phyloP scores from a whole-genome alignment of 2,797 vertebrate species.

The Phataginus tetradactyla region DNA sequence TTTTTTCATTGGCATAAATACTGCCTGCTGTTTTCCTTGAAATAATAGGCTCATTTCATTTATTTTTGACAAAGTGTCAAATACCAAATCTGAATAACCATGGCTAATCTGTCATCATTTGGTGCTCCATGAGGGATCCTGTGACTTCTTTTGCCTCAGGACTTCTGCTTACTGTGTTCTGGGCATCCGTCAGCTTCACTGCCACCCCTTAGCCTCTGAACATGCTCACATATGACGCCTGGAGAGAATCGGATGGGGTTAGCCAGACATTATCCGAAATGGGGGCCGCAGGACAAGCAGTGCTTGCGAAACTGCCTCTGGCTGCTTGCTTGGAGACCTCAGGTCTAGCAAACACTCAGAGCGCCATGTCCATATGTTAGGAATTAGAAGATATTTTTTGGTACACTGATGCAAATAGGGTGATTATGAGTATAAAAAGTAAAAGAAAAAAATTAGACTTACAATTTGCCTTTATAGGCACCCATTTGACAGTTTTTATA shows the following conservation, averaged over 20 bases:
- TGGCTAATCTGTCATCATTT: background rate
- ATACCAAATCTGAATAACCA: background rate
- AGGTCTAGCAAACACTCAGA: background rate
- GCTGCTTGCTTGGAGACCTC: background rate
- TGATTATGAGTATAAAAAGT: background rate
- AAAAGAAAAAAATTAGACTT: background rate
- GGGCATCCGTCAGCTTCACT: background rate
- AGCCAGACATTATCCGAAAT: background rate
- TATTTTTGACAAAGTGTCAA: constrained; percentile 8
- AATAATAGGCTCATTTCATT: background rate
- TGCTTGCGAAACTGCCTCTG: background rate
- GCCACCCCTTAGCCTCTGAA: background rate
- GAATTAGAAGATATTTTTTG: background rate
- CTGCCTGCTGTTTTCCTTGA: constrained; percentile 3
- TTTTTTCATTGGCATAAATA: constrained; percentile 12
- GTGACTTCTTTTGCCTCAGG: fast-evolving
- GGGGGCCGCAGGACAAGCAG: background rate
- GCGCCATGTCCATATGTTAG: background rate
- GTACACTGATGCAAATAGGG: background rate
- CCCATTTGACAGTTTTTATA: background rate
- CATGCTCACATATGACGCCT: background rate
- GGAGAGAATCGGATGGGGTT: background rate
- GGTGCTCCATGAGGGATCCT: background rate
- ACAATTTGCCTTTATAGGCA: constrained; percentile 20
- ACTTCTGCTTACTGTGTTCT: background rate